phyloP scores from a whole-genome alignment of 2,797 vertebrate species.

The Setipinna tenuifilis region DNA sequence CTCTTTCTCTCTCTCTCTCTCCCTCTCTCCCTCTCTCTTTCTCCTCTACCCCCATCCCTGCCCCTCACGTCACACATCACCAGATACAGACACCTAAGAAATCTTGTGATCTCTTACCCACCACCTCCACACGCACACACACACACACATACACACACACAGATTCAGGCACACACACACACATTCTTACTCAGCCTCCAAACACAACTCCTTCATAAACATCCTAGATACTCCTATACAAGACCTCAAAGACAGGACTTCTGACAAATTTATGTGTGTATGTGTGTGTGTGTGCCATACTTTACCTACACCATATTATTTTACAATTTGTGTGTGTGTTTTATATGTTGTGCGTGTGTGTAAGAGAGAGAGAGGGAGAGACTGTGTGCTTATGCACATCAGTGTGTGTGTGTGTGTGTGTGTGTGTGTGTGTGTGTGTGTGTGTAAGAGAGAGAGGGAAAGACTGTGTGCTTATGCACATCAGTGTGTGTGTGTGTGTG shows the following conservation, averaged over 20 bases:
- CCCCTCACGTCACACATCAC: constrained; percentile 19
- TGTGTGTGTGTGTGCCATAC: not conserved
- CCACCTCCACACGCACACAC: constrained; percentile 62
- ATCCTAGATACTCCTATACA: not conserved
- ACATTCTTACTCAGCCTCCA: too few species aligned
- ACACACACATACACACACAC: constrained; percentile 34
- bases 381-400: not conserved
- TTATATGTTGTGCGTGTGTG: not conserved
- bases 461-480: too few species aligned
- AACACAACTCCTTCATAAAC: not conserved
- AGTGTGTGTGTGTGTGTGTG: constrained; percentile 17
- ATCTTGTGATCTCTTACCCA: constrained; percentile 28
- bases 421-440: not conserved
- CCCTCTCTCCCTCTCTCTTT: constrained; percentile 58
- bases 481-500: constrained; percentile 23
- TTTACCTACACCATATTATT: not conserved
- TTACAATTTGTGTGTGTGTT: not conserved
- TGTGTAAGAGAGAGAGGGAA: not conserved
- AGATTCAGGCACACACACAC: constrained; percentile 15
- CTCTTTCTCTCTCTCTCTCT: constrained; percentile 9
- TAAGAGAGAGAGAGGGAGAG: not conserved
- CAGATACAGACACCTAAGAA: constrained; percentile 19
- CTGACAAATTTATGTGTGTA: not conserved
- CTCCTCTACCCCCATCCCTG: constrained; percentile 44
- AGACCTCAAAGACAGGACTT: not conserved